Evolutionary conservation across 2,888 invertebrate genomes (phyloP).

Genomic region (Creontiades dilutus): DNA sequence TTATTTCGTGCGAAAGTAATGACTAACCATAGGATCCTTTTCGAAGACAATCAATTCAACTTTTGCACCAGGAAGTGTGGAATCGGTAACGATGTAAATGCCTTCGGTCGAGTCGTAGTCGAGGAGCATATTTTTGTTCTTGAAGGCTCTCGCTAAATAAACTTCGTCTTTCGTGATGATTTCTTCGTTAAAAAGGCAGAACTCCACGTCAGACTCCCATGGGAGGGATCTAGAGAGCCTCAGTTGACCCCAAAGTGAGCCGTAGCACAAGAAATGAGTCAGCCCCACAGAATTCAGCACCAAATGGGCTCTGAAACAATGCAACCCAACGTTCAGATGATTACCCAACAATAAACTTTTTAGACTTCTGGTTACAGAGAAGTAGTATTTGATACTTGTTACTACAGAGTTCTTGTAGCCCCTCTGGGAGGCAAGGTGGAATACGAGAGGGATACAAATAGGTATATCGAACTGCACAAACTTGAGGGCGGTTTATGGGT

Average conservation of each 20-base stretch:
- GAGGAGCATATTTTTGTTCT: slow-evolving; percentile 79
- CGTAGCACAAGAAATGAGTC: slow-evolving; percentile 82
- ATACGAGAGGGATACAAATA: too few species aligned
- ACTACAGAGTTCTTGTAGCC: too few species aligned
- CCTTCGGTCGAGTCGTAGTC: slow-evolving; percentile 80
- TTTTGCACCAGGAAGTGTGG: slow-evolving; percentile 76
- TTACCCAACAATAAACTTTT: too few species aligned
- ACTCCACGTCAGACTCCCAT: slow-evolving; percentile 81
- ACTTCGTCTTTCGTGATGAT: slow-evolving; percentile 79
- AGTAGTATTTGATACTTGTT: too few species aligned
- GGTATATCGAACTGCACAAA: too few species aligned
- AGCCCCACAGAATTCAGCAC: slow-evolving; percentile 79
- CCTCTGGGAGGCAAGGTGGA: too few species aligned
- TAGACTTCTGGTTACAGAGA: too few species aligned
- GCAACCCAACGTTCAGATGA: neutral
- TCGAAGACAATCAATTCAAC: slow-evolving; percentile 81
- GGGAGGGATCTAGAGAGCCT: slow-evolving; percentile 80
- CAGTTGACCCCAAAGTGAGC: slow-evolving; percentile 82
- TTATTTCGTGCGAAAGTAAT: neutral
- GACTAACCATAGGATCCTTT: slow-evolving; percentile 79
- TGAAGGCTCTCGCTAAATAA: slow-evolving; percentile 79
- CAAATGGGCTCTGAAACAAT: slow-evolving; percentile 78
- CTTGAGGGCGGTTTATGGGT: too few species aligned
- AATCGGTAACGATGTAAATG: slow-evolving; percentile 79
- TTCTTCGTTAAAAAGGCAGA: slow-evolving; percentile 80